Percentiles rank a stretch among this genome's conserved stretches.
These are phyloP conservation scores for Oceanites oceanicus DNA, from an alignment of 2,113 vertebrate species.

Conservation along the genomic window DNA sequence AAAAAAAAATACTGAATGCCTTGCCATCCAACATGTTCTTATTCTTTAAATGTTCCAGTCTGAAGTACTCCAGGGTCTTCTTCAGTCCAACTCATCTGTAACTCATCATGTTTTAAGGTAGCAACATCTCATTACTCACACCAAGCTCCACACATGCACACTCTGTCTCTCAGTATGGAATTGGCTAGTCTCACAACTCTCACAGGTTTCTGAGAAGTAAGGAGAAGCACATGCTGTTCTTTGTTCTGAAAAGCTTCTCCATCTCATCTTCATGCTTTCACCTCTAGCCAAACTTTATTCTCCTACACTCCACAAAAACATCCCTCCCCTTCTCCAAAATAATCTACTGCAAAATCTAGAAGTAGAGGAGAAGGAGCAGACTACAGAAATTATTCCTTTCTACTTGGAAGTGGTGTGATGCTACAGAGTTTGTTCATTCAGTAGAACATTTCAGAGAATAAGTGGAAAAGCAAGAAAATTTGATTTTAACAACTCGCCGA, in stretches of 20 bases:
- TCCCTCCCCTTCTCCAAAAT: background rate
- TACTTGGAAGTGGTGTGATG: background rate
- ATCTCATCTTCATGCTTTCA: background rate
- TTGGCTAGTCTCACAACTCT: background rate
- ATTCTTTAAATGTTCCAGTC: background rate
- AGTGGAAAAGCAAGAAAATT: background rate
- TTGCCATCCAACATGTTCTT: background rate
- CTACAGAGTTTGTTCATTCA: background rate
- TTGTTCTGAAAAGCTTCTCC: background rate
- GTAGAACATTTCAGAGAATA: background rate
- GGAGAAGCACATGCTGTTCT: background rate
- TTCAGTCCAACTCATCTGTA: background rate
- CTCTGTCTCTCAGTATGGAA: background rate
- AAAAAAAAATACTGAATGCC: background rate
- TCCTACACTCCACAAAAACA: background rate
- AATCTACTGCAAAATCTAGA: background rate
- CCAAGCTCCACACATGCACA: fast-evolving
- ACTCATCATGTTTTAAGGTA: background rate
- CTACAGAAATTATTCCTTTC: background rate
- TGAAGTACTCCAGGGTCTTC: background rate
- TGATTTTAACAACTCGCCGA: background rate
- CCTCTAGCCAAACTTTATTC: background rate
- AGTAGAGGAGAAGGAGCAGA: background rate
- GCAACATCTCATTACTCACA: background rate
- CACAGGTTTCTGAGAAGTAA: background rate